These are phyloP conservation scores for Achatina immaculata DNA, from an alignment of 1,140 invertebrate genomes.

Conservation along the genomic window DNA sequence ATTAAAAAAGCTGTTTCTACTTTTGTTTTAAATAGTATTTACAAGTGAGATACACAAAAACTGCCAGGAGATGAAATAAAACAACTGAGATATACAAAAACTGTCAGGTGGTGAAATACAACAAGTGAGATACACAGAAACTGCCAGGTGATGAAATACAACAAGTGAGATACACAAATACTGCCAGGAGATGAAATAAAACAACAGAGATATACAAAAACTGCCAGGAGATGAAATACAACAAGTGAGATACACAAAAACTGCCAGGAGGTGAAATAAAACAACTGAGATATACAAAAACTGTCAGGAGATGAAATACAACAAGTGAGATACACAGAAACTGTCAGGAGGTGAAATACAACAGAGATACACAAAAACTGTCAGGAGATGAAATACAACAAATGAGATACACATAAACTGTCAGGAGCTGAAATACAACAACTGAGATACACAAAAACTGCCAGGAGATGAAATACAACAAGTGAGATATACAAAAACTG, in stretches of 20 bases:
- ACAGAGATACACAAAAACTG: not conserved
- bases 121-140: not conserved
- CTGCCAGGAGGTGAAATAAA: not conserved
- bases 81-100: not conserved
- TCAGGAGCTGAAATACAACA: conserved; percentile 1
- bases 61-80: not conserved
- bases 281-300: not conserved
- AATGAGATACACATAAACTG: not conserved
- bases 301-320: not conserved
- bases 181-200: not conserved
- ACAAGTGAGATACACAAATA: not conserved
- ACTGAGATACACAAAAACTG: not conserved
- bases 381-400: not conserved
- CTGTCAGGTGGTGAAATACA: not conserved
- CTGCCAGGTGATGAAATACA: not conserved
- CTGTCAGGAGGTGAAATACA: not conserved
- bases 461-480: not conserved
- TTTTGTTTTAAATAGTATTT: no score
- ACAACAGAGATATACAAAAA: not conserved
- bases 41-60: no score
- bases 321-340: not conserved
- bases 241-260: not conserved
- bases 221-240: not conserved
- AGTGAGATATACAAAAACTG: not conserved
- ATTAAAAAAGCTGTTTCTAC: no score